Evolutionary conservation across 2,113 vertebrate species (phyloP), one percentile per base, ranked within the genome.

Genomic region (Sylvilagus bachmani): DNA sequence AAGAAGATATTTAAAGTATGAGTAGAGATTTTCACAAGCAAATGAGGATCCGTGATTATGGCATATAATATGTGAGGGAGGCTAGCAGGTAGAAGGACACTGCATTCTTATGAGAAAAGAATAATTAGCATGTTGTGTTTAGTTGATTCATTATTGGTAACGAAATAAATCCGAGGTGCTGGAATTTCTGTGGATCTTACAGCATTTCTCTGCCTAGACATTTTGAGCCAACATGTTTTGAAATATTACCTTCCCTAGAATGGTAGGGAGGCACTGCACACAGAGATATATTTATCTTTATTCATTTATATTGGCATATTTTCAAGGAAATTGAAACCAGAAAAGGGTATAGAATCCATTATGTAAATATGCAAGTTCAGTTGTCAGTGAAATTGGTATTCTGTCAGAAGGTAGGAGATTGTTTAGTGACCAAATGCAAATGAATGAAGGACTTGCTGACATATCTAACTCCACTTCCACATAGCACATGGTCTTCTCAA

Each of bases 151-250:
- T 62, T 96, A 61, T 78, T 91, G 61, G 21, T 82, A 73, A 85
- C 55, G 49, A 82, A 81, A 95, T 75, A 92, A 75, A 80, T 22
- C 27, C 29, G 66, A 81, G 33, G 70, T 44, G 16, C 49, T 94
- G 24, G 27, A 62, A 82, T 88, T 96, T 88, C 64, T 90, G 27
- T 74, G 29, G 9, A 33, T 73, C 7, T 88, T 49, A 85, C 49
- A 88, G 91, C 62, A 69, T 12, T 55, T 80, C 91, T 95, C 74
- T 90, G 25, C 58, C 74, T 82, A 87, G 55, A 82, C 24, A 82
- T 88, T 94, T 95, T 87, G 49, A 92, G 25, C 55, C 96, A 92
- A 95, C 78, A 74, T 73, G 29, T 93, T 93, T 89, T 70, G 55
- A 85, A 95, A 87, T 77, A 67, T 19, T 82, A n/a, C 29, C 33